phyloP scores from a whole-genome alignment of 2,888 invertebrate genomes.

The Andrena praecox region DNA sequence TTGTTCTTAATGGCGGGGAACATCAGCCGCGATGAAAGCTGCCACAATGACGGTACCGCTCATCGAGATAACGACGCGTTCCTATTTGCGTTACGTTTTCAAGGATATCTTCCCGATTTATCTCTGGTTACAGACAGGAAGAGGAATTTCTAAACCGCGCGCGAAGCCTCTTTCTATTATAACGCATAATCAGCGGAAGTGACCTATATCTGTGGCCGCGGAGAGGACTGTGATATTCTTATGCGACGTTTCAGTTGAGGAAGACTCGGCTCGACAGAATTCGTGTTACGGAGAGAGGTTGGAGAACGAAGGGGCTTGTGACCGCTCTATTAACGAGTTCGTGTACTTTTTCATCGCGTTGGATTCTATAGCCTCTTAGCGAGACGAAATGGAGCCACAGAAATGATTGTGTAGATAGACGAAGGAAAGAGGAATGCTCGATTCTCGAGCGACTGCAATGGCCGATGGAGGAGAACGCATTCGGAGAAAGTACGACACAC shows the following conservation, averaged over 20 bases:
- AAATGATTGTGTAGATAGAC: neutral
- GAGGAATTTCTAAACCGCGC: slow-evolving; percentile 56
- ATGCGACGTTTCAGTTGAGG: neutral
- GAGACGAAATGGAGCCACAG: neutral
- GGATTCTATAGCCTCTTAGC: neutral
- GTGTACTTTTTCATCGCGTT: neutral
- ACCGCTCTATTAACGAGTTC: neutral
- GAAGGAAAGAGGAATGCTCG: neutral
- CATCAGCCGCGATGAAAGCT: slow-evolving; percentile 43
- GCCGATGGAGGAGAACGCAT: slow-evolving; percentile 30
- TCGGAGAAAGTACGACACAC: slow-evolving; percentile 55
- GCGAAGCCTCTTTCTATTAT: slow-evolving; percentile 16
- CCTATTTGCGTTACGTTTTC: slow-evolving; percentile 35
- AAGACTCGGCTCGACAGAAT: neutral
- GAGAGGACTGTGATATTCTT: neutral
- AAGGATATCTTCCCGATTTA: slow-evolving; percentile 51
- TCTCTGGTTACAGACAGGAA: slow-evolving; percentile 53
- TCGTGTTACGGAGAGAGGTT: neutral
- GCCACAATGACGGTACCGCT: slow-evolving; percentile 26
- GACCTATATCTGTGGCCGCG: slow-evolving; percentile 51
- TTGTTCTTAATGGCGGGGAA: slow-evolving; percentile 30
- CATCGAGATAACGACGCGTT: slow-evolving; percentile 28
- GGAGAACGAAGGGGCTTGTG: neutral
- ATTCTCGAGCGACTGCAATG: neutral
- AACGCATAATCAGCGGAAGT: slow-evolving; percentile 61